Conservation (phyloP, 2,113 vertebrate species). For the Cisticola juncidis region DNA sequence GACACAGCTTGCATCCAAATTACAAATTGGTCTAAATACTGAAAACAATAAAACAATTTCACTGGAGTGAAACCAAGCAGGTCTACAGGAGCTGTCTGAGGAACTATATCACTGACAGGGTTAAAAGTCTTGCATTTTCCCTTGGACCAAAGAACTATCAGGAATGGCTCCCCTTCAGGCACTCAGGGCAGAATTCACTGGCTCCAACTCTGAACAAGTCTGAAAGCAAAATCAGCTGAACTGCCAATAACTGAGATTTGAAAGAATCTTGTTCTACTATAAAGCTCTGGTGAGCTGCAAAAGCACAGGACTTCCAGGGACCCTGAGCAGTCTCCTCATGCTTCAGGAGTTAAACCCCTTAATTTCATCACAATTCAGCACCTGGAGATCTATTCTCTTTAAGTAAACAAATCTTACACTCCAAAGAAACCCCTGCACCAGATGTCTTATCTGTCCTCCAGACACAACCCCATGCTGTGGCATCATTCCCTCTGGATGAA, state of each 20-base stretch:
- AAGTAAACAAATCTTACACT: neutral
- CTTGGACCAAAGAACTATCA: neutral
- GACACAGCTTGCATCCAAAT: neutral
- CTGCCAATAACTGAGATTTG: neutral
- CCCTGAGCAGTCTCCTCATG: no score
- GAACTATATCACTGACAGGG: fast-evolving
- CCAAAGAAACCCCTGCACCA: neutral
- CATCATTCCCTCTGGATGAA: neutral
- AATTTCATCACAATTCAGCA: neutral
- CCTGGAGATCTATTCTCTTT: neutral
- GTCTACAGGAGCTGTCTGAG: neutral
- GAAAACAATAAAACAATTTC: neutral
- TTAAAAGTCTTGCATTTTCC: neutral
- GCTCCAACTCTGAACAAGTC: neutral
- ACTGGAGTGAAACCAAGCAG: neutral
- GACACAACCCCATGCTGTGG: neutral
- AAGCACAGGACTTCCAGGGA: neutral
- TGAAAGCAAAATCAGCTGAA: neutral
- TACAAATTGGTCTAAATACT: neutral
- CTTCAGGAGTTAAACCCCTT: neutral
- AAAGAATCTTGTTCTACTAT: neutral
- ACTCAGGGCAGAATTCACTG: neutral
- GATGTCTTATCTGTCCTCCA: neutral
- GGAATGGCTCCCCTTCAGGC: neutral
- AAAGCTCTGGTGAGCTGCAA: neutral